Evolutionary conservation across 1,140 invertebrate genomes (phyloP).

Genomic region (Cotesia vestalis): DNA sequence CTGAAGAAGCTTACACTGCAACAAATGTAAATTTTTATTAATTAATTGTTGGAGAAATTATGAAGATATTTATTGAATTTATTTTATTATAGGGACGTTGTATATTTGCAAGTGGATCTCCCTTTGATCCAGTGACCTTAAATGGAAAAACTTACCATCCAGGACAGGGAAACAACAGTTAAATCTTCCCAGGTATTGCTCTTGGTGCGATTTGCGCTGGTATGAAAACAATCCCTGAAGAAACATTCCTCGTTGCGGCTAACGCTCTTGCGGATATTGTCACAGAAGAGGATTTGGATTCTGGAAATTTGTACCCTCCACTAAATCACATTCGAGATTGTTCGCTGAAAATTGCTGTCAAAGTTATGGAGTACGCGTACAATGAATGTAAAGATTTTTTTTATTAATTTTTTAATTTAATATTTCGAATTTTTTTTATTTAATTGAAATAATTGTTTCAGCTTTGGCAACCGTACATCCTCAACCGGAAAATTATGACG

Average conservation of each 20-base stretch:
- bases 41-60: constrained; percentile 9
- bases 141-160: constrained; percentile 82
- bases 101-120: constrained; percentile 93
- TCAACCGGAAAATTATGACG: constrained; percentile 77
- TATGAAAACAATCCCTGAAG: constrained; percentile 86
- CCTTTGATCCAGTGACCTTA: constrained; percentile 83
- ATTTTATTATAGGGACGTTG: constrained; percentile 75
- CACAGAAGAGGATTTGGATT: constrained; percentile 79
- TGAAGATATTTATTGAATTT: constrained; percentile 24
- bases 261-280: constrained; percentile 86
- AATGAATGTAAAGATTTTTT: constrained; percentile 70
- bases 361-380: constrained; percentile 90
- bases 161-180: constrained; percentile 97
- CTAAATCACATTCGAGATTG: constrained; percentile 87
- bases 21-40: constrained; percentile 74
- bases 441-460: constrained; percentile 56
- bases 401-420: constrained; percentile 16
- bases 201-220: constrained; percentile 85
- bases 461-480: constrained; percentile 80
- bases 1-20: constrained; percentile 87
- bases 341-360: constrained; percentile 86
- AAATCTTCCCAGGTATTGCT: constrained; percentile 95
- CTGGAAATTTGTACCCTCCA: constrained; percentile 95
- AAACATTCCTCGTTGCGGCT: constrained; percentile 89
- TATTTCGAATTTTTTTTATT: constrained; percentile 29